Conservation (phyloP, 2,113 vertebrate genomes). For the Percopsis transmontana region DNA sequence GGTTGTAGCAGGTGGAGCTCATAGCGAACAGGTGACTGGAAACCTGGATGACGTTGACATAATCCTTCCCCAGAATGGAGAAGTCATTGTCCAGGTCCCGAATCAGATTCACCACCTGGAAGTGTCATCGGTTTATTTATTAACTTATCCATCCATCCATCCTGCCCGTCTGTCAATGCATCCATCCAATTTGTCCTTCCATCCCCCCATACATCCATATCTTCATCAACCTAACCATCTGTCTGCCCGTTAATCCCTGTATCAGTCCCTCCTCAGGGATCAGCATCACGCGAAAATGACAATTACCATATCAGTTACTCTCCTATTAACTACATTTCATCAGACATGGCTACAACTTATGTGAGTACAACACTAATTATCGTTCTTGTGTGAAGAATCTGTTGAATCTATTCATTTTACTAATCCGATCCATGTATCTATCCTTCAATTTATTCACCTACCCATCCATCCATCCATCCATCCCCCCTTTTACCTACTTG, state of each 20-base stretch:
- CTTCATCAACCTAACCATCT: no score
- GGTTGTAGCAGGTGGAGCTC: slow-evolving; percentile 81
- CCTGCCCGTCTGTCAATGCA: no score
- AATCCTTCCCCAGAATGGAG: slow-evolving; percentile 72
- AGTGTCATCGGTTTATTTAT: neutral
- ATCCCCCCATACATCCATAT: neutral
- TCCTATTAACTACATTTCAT: no score
- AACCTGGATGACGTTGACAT: slow-evolving; percentile 77
- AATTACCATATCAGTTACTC: no score
- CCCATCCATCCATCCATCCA: neutral
- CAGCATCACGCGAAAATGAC: no score
- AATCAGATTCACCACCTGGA: slow-evolving; percentile 76
- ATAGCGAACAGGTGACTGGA: slow-evolving; percentile 78
- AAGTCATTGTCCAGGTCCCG: slow-evolving; percentile 77
- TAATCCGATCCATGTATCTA: no score
- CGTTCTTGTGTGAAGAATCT: no score
- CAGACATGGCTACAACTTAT: no score
- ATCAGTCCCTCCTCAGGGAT: no score
- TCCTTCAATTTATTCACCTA: no score
- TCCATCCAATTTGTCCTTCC: neutral
- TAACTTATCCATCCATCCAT: neutral
- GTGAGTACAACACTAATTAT: no score
- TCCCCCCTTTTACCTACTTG: slow-evolving; percentile 66
- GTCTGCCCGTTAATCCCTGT: neutral
- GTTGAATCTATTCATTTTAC: no score